These are phyloP conservation scores for Drosophila tanythrix DNA, from an alignment of 2,888 invertebrate genomes.

Conservation along the genomic window DNA sequence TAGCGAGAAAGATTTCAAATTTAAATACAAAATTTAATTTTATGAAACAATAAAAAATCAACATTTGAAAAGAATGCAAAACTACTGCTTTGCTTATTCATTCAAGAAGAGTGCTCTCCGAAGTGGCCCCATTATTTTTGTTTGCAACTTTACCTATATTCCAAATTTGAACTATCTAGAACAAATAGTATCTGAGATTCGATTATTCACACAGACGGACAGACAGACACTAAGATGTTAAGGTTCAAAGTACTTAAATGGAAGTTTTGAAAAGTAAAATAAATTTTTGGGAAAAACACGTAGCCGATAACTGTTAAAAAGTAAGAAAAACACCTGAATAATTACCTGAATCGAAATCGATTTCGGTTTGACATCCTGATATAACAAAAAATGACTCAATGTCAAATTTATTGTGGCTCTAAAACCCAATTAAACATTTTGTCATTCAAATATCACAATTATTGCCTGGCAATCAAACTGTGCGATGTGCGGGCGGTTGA, in stretches of 20 bases:
- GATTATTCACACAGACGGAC: neutral
- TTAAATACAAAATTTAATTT: too few relatives aligned
- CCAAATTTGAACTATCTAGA: neutral
- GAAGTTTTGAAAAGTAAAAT: neutral
- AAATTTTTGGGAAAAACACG: neutral
- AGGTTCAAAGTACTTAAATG: neutral
- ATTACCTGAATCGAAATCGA: neutral
- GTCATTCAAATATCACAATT: constrained; percentile 48
- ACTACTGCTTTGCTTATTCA: too few relatives aligned
- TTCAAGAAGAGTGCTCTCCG: too few relatives aligned
- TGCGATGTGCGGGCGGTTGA: neutral
- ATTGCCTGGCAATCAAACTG: constrained; percentile 37
- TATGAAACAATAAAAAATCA: neutral
- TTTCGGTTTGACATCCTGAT: neutral
- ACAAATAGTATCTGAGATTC: neutral
- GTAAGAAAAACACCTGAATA: neutral
- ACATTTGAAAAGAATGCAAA: neutral
- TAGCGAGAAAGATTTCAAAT: neutral
- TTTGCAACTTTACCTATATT: too few relatives aligned
- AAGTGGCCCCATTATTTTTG: too few relatives aligned
- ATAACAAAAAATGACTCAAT: constrained; percentile 21
- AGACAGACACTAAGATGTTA: neutral
- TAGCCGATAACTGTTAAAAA: neutral
- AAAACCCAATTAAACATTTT: constrained; percentile 70
- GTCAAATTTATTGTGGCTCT: constrained; percentile 52